phyloP scores from a whole-genome alignment of 2,888 invertebrate species.

The Platycheirus rosarum region DNA sequence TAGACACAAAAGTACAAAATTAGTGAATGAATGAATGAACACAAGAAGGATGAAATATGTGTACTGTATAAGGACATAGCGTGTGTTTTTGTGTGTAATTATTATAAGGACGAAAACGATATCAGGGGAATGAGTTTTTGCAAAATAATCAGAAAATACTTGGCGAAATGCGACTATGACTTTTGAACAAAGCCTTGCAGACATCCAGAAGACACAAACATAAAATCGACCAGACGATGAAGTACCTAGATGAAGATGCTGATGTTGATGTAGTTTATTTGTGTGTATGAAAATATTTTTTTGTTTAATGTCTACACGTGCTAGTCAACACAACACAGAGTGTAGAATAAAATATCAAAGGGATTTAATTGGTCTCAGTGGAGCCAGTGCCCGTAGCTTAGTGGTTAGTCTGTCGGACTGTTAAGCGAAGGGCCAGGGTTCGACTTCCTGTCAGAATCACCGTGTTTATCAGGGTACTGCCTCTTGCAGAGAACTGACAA shows the following conservation, averaged over 20 bases:
- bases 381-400: too few species aligned
- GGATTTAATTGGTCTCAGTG: conserved; percentile 21
- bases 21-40: conserved; percentile 52
- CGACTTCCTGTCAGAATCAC: too few species aligned
- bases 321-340: too few species aligned
- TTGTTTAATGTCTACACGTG: too few species aligned
- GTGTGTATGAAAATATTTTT: too few species aligned
- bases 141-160: conserved; percentile 54
- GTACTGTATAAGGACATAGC: neutral
- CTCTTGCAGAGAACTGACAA: too few species aligned
- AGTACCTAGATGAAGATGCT: neutral
- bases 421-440: too few species aligned
- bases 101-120: conserved; percentile 19
- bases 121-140: conserved; percentile 9
- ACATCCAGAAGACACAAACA: conserved; percentile 8
- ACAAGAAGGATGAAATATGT: conserved; percentile 49
- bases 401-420: too few species aligned
- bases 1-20: conserved; percentile 71
- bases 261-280: conserved; percentile 16
- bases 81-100: conserved; percentile 27
- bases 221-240: conserved; percentile 11
- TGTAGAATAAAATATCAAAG: conserved; percentile 33
- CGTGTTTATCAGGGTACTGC: too few species aligned
- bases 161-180: conserved; percentile 43
- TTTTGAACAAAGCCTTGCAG: conserved; percentile 41